These are phyloP conservation scores for Chromoteleia sp. DNA, from an alignment of 2,888 invertebrate species.

Conservation along the genomic window DNA sequence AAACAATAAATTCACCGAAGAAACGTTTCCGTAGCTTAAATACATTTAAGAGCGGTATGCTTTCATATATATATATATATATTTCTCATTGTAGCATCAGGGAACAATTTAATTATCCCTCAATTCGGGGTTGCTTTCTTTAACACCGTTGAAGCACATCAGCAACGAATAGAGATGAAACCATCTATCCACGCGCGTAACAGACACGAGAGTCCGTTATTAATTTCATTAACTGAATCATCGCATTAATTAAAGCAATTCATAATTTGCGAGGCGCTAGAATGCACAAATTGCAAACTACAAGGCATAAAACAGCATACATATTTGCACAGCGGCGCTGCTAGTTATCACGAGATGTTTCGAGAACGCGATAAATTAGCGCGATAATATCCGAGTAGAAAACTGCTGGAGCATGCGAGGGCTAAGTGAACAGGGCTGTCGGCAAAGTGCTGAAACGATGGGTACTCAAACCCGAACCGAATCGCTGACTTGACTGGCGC, in stretches of 20 bases:
- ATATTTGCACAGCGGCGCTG: conserved; percentile 63
- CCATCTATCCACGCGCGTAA: background rate
- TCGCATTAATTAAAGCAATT: conserved; percentile 50
- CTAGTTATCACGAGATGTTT: conserved; percentile 70
- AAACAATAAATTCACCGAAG: too few species aligned
- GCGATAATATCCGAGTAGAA: conserved; percentile 70
- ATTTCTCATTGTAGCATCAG: too few species aligned
- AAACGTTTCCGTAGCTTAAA: too few species aligned
- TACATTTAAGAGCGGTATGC: too few species aligned
- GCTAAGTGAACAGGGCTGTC: conserved; percentile 60
- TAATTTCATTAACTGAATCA: conserved; percentile 34
- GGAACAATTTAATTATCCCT: too few species aligned
- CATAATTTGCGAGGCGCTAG: conserved; percentile 38
- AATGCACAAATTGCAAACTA: conserved; percentile 52
- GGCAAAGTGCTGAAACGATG: conserved; percentile 64
- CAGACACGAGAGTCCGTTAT: conserved; percentile 4
- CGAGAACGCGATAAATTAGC: conserved; percentile 70
- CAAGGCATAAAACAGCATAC: conserved; percentile 45
- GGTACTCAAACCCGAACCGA: conserved; percentile 46
- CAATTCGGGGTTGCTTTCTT: too few species aligned
- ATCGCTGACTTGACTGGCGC: conserved; percentile 59
- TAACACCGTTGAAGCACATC: too few species aligned
- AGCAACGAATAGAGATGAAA: background rate
- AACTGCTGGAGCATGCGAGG: conserved; percentile 68
- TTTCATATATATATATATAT: too few species aligned